Evolutionary conservation across 2,113 vertebrate genomes (phyloP), one percentile per base, ranked within the genome.

Genomic region (Phodopus roborovskii): DNA sequence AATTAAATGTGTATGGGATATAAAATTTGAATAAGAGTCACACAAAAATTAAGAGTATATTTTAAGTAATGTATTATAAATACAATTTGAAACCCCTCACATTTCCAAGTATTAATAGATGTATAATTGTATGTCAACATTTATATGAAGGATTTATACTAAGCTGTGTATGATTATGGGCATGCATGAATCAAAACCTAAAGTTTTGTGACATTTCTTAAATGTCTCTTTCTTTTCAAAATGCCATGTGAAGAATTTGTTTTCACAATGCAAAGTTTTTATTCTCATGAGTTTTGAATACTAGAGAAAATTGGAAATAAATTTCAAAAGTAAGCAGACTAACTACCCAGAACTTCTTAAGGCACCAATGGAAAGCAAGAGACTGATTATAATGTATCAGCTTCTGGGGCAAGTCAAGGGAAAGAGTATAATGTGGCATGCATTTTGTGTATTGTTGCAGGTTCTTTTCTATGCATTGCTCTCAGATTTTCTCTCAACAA

Each of bases 91-190:
- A 68, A 56, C 2, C n/a, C 11, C 11, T 78, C 20, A 83, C 1
- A 84, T 88, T 87, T 97, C 82, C 13, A 95, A n/a, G 53, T 78
- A 58, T 90, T 58, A 3, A 30, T 85, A 58, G n/a, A 70, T 71
- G 1, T 68, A 33, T 42, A 82, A 81, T 71, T 92, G 4, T 66
- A 64, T 22, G 17, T 1, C 83, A 39, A 64, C 1, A 92, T 79
- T 78, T 42, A 11, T 24, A 79, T 81, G 5, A 60, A 90, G 7
- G 24, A 87, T 78, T 71, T 24, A 73, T 83, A 73, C 15, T 85
- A 71, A 71, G 56, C 86, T 60, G 39, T 48, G 62, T 33, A 79
- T 62, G 66, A 73, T 68, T 60, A 22, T 16, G 5, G 70, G 36
- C 77, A 13, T 39, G 92, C 91, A 90, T 90, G 30, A 85, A 70